Evolutionary conservation across 2,797 vertebrate genomes (phyloP).

Genomic region (Lepidocolaptes lacrymiger): DNA sequence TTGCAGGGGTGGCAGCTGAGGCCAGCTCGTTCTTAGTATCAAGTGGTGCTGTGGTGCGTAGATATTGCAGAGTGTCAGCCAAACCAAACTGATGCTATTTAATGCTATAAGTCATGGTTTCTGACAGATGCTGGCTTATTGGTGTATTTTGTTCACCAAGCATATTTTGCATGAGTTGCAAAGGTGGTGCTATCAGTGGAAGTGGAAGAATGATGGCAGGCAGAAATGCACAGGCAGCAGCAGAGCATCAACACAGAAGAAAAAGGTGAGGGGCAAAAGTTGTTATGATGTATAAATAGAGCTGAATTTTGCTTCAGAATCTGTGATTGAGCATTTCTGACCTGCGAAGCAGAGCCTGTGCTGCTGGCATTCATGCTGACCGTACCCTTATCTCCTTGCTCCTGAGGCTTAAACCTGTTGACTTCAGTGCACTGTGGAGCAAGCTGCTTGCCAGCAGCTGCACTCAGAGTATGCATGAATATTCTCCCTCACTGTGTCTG

Average conservation of each 20-base stretch:
- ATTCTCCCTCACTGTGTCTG: background rate
- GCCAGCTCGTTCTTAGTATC: background rate
- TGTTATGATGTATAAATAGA: background rate
- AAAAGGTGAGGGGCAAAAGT: background rate
- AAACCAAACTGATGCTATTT: background rate
- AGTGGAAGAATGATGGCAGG: background rate
- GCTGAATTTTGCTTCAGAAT: background rate
- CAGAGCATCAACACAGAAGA: background rate
- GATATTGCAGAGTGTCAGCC: background rate
- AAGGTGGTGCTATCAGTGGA: background rate
- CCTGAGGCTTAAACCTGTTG: background rate
- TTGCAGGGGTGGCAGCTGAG: background rate
- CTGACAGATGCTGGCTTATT: background rate
- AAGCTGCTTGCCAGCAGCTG: background rate
- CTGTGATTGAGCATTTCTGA: background rate
- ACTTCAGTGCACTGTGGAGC: background rate
- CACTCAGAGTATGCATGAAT: background rate
- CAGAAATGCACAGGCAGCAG: background rate
- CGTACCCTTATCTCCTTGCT: background rate
- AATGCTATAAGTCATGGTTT: conserved; percentile 4
- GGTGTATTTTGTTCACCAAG: background rate
- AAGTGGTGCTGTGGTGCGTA: background rate
- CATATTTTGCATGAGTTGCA: background rate
- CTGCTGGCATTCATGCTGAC: background rate
- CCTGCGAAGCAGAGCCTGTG: background rate